Percentiles rank a stretch among this genome's conserved stretches.
Conservation (phyloP, 92 coral and sea anemone species). For the Virgularia gustaviana region DNA sequence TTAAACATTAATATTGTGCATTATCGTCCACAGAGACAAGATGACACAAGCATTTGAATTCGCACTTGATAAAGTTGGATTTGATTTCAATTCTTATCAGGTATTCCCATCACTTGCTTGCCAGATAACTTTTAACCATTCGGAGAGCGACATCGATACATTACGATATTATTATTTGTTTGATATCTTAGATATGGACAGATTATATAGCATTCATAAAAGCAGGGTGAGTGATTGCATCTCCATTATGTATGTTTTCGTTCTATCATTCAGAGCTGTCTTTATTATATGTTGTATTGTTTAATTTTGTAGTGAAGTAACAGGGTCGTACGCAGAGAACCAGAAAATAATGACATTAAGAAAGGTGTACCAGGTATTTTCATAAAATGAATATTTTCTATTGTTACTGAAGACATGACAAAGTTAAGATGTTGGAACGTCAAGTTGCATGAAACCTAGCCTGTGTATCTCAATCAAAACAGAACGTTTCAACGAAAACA, state of each 20-base stretch:
- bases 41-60: constrained; percentile 98
- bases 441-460: no score
- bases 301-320: constrained; percentile 81
- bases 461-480: no score
- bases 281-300: background rate
- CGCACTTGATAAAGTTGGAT: constrained; percentile 95
- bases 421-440: no score
- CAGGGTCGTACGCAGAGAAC: constrained; percentile 94
- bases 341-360: constrained; percentile 83
- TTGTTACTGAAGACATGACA: no score
- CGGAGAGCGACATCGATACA: background rate
- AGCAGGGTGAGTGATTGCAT: constrained; percentile 66
- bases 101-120: constrained; percentile 27
- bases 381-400: background rate
- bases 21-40: constrained; percentile 74
- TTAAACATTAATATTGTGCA: background rate
- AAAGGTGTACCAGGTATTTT: constrained; percentile 75
- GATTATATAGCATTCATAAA: constrained; percentile 84
- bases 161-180: no score
- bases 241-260: background rate
- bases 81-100: constrained; percentile 98
- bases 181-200: constrained; percentile 66
- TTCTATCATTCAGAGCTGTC: background rate
- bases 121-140: background rate
- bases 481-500: no score